Base-by-base conservation (phyloP, 2,797 vertebrate species). In the Eremophila alpestris region DNA sequence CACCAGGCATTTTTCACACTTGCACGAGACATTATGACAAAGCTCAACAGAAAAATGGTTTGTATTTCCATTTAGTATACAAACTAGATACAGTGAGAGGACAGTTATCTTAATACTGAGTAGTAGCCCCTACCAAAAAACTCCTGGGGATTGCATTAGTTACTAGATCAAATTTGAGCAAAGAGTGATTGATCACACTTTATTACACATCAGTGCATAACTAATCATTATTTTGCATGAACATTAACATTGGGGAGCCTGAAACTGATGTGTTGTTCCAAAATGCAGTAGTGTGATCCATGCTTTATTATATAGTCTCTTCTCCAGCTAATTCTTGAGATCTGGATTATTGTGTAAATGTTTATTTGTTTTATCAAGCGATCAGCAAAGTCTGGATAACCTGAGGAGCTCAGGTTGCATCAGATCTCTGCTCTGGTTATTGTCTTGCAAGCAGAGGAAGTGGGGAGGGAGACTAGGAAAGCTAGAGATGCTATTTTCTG, bases 1-100 rank as follows among this genome's bases (percentile, higher is more conserved):
- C 48, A 93, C 74, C 95, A 99, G 99, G 99, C 99, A 27, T 99
- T 99, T 98, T 99, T 99, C 98, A 99, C 98, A 9, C 98, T 99
- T 92, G 99, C 98, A 95, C 98, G 98, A 98, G 99, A 99, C 97
- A 99, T 99, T 95, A 98, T 99, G 98, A 98, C 99, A 95, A 99
- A 99, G 96, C 99, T 99, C 96, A 99, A 99, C 98, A 99, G 98
- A 97, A 99, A 99, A 98, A 99, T 99, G 96, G 99, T 99, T 98
- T 98, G 99, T 98, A 97, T 96, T 75, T 94, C 63, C 36, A 54
- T 5, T 51, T 73, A 70, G 26, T 34, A 10, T 86, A 24, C 49
- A 22, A 63, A 65, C 29, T 94, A 51, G 67, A 36, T 59, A 51
- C 5, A 30, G 32, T 63, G 58, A 89, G 68, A 77, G 88, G 29